Base-by-base conservation (phyloP, 2,113 vertebrate species). In the Lagopus muta region DNA sequence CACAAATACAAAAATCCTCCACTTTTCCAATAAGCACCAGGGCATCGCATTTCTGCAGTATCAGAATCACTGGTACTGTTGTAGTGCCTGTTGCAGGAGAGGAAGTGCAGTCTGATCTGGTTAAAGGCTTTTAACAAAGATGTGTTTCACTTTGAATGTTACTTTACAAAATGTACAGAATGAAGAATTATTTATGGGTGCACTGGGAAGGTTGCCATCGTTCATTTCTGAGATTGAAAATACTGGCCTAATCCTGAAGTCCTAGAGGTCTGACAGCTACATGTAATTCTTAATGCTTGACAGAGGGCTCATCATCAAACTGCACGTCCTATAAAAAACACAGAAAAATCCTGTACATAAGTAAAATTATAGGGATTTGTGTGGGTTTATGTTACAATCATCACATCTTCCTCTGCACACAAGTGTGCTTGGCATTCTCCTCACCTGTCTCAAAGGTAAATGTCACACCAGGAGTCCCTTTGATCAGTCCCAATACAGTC, bases 141-240 rank as follows among this genome's bases (percentile, higher is more conserved):
- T n/a, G 30, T 1, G 5, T 32, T 72, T 92, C 86, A 36, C n/a
- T 92, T 88, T 60, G 43, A 88, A 75, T 92, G 42, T 62, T 85
- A 66, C 19, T 58, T 94, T 83, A 79, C 38, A 91, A 88, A 97
- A 82, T 60, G 57, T 38, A 74, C 79, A 90, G 88, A 54, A 42
- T 42, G 84, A 74, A 48, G 87, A 70, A 90, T 62, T 92, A 94
- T 85, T 95, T 94, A 96, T 75, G 72, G 18, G 88, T 70, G 73
- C 32, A 73, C 66, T 32, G 72, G 61, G 88, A 55, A 89, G 54
- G 50, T 73, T 70, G 65, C 70, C 75, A 67, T 83, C 74, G 73
- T 94, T 87, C 1, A 42, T 55, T 85, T 86, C 64, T 86, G 81
- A 80, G 55, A 30, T 78, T 93, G 81, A 86, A 60, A 79, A 7